phyloP scores from a whole-genome alignment of 2,113 vertebrate species.

The Mustela lutreola region DNA sequence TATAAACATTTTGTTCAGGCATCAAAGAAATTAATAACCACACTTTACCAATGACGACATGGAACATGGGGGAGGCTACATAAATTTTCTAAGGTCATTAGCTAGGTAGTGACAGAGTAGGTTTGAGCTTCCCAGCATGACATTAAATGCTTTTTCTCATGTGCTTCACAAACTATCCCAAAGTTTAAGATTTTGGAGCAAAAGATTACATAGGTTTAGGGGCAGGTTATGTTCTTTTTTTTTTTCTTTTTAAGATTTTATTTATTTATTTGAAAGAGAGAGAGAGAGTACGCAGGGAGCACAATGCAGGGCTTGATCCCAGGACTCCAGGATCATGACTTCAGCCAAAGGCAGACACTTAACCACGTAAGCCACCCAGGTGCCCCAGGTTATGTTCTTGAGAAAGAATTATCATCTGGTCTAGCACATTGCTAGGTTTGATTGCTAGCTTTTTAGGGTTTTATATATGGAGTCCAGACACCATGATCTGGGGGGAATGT shows the following conservation, averaged over 20 bases:
- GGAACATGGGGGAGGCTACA: background rate
- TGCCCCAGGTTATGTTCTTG: background rate
- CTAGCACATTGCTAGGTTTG: background rate
- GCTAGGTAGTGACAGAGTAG: background rate
- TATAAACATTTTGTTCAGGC: conserved; percentile 11
- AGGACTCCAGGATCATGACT: too few relatives aligned
- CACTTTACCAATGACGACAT: background rate
- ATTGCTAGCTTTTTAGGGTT: background rate
- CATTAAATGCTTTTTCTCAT: background rate
- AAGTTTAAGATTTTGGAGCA: background rate
- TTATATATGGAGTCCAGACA: background rate
- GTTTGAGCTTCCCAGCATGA: background rate
- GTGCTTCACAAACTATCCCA: background rate
- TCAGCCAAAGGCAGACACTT: too few relatives aligned
- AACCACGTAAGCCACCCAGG: too few relatives aligned
- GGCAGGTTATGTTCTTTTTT: background rate
- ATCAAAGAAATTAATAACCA: background rate
- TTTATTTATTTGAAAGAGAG: too few relatives aligned
- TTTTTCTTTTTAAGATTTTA: too few relatives aligned
- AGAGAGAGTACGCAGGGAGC: too few relatives aligned
- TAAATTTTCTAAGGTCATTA: conserved; percentile 18
- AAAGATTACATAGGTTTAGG: background rate
- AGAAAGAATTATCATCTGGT: background rate
- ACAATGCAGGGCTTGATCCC: too few relatives aligned
- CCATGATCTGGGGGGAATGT: background rate